Base-by-base conservation (phyloP, 2,113 vertebrate genomes). In the Prietella phreatophila region DNA sequence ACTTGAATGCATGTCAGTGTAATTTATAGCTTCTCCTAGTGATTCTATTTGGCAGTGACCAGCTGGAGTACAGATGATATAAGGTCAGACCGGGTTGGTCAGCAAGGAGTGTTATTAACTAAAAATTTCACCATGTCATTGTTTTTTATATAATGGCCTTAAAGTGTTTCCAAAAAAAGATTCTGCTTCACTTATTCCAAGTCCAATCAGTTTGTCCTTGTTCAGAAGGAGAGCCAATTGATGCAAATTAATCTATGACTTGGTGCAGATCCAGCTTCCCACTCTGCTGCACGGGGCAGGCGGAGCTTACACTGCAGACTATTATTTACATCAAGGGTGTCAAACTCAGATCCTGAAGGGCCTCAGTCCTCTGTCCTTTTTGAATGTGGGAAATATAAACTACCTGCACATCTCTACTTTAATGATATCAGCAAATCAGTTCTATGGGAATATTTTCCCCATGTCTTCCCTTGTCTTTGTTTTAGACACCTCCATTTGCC, bases 251-350 rank as follows among this genome's bases (percentile, higher is more conserved):
- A 90, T 85, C 47, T 79, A 78, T 25, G 60, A 83, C 75, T 27
- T 90, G 86, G 85, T 83, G 22, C 82, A 30, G 47, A 55, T 86
- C 89, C 86, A 90, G 69, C 83, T 82, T 79, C 85, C 53, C 71
- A 85, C 61, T 33, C 78, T 82, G 86, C 58, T 89, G 47, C 60
- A 47, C 22, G 55, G 42, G n/a, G 42, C 81, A 76, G 86, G 69
- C 82, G 83, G 50, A 13, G 27, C 75, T 84, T 84, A 83, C 61
- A 80, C 84, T 90, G 89, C 69, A 9, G 83, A 85, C 33, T 53
- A 30, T 76, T 88, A 47, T 75, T 86, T 78, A 87, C 50, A 7
- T 75, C 82, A 71, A 53, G 47, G 71, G n/a, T 84, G 61, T 81
- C n/a, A 73, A 42, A 82, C 55, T 58, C 30, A 22, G 30, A 58